Evolutionary conservation across 2,113 vertebrate species (phyloP), one percentile per base, ranked within the genome.

Genomic region (Tupaia chinensis): DNA sequence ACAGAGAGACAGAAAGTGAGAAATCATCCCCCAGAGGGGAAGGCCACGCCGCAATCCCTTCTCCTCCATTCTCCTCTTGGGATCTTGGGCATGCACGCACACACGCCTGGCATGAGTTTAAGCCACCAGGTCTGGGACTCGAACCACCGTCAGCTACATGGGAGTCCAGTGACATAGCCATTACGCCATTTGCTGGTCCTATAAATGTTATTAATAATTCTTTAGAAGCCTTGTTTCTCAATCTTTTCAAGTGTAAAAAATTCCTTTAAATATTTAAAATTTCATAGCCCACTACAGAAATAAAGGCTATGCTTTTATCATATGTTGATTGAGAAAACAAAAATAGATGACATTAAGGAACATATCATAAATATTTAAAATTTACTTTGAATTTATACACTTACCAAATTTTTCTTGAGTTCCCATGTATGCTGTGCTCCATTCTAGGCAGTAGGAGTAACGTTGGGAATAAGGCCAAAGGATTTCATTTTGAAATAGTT

Each of bases 401-500:
- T 58, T n/a, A 73, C 19, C 4, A 86, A 77, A 25, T 77, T 81
- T 87, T 70, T 27, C 32, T 86, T 70, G 54, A 81, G 9, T 58
- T 7, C 23, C 44, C 81, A 5, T 4, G 19, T 32, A 17, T 19
- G 19, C 23, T 79, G 15, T 29, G 9, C 8, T 63, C 4, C 23
- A 17, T 23, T 2, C n/a, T 25, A 9, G 5, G 32, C 23, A n/a
- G 1, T 56, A 58, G 22, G 9, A 44, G 4, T 79, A 74, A 86
- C 90, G 65, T 0, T 60, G 56, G 9, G 20, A 86, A 44, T 25
- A 63, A 87, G 0, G 44, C 0, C n/a, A 65, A n/a, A 78, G 4
- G 2, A n/a, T 20, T 96, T 85, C 7, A 78, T 20, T 93, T 84
- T 66, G 69, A 91, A 91, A 29, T 20, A 2, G 10, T 93, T 92